Base-by-base conservation (phyloP, 2,113 vertebrate species). In the Ciconia maguari region DNA sequence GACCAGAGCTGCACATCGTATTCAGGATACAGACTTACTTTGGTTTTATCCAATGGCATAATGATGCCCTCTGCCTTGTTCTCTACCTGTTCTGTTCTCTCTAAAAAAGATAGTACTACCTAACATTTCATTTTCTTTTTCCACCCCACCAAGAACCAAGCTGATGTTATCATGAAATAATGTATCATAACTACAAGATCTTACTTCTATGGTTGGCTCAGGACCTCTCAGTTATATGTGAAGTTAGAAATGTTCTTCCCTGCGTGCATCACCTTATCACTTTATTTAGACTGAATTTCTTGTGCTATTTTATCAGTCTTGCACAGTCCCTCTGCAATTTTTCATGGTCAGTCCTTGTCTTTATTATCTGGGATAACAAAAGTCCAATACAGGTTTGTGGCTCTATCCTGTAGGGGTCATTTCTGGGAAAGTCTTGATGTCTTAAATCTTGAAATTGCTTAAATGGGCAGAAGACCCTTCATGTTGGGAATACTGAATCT, bases 241-340 rank as follows among this genome's bases (percentile, higher is more conserved):
- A 87, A 96, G 87, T 79, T 76, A 89, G 70, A 94, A 93, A 94
- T 82, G 44, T 80, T 76, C 51, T 90, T 92, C 48, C 27, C 58
- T 69, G 25, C 1, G 0, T 80, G 36, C 61, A 57, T 89, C 81
- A 83, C 44, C 32, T 94, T 94, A 90, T 83, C 74, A 24, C 52
- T 95, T 91, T 62, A 75, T 91, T 90, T 95, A 65, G 34, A 87
- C 26, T 82, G 21, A 89, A 83, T 85, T 93, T 91, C 81, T 68
- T 94, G 36, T 71, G 70, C 65, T 85, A 16, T 95, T 95, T 95
- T 95, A 82, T 94, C 84, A 61, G 52, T 69, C 65, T 87, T 21
- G 4, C 32, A 41, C 44, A 91, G 74, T 79, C 52, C 52, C 88
- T 34, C 64, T 85, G 52, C 81, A 93, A 65, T 95, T 95, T 68